phyloP scores from a whole-genome alignment of 2,113 vertebrate species.

The Verasper variegatus region DNA sequence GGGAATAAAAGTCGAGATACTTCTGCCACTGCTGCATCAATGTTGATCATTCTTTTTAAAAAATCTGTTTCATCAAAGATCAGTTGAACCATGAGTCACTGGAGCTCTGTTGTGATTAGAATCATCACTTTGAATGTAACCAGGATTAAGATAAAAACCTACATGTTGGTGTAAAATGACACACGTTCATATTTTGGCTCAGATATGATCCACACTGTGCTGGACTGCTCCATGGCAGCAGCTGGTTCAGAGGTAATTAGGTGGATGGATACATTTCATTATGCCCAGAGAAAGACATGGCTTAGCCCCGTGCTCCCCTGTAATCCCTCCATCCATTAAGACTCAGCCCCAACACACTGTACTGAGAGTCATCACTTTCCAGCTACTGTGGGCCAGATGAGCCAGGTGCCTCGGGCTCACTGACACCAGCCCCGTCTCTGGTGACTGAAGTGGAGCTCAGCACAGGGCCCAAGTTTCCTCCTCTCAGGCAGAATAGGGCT shows the following conservation, averaged over 20 bases:
- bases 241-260: slow-evolving; percentile 56
- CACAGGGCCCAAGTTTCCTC: slow-evolving; percentile 53
- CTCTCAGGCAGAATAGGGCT: slow-evolving; percentile 60
- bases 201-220: slow-evolving; percentile 2
- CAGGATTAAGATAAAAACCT: background rate
- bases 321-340: slow-evolving; percentile 67
- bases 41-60: background rate
- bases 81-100: background rate
- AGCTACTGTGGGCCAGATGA: slow-evolving; percentile 38
- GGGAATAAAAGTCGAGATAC: background rate
- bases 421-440: slow-evolving; percentile 63
- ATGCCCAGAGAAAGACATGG: slow-evolving; percentile 53
- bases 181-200: background rate
- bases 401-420: slow-evolving; percentile 64
- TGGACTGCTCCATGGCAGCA: slow-evolving; percentile 19
- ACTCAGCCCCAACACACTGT: slow-evolving; percentile 54
- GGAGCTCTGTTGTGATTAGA: background rate
- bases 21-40: background rate
- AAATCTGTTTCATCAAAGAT: background rate
- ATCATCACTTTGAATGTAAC: background rate
- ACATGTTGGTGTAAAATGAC: background rate
- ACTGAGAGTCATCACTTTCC: slow-evolving; percentile 63
- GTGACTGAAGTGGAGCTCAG: slow-evolving; percentile 54
- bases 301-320: slow-evolving; percentile 54
- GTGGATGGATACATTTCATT: slow-evolving; percentile 65